phyloP scores from a whole-genome alignment of 2,888 invertebrate genomes.

The Sisyra nigra region DNA sequence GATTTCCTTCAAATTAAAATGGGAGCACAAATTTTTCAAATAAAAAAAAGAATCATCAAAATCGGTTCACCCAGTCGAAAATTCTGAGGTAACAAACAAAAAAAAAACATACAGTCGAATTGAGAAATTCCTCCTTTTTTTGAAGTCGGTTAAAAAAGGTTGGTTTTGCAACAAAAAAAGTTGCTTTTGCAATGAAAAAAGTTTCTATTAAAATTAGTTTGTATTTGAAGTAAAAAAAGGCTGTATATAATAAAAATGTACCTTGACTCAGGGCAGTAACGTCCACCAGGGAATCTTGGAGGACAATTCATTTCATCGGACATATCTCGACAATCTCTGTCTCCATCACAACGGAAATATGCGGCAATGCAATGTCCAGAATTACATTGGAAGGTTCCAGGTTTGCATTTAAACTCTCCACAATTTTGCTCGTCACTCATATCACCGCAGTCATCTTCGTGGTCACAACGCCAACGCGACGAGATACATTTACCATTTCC shows the following conservation, averaged over 20 bases:
- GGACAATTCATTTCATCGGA: conserved; percentile 84
- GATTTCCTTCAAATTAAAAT: too few species aligned
- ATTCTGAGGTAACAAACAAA: too few species aligned
- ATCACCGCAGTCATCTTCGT: conserved; percentile 94
- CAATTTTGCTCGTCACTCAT: conserved; percentile 80
- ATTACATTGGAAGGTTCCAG: conserved; percentile 79
- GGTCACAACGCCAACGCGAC: conserved; percentile 85
- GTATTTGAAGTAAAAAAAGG: conserved; percentile 1
- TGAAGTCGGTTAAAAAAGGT: too few species aligned
- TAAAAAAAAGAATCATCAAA: too few species aligned
- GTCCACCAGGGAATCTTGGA: conserved; percentile 71
- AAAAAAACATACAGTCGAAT: too few species aligned
- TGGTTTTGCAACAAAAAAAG: too few species aligned
- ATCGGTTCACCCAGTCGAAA: too few species aligned
- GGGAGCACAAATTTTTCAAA: too few species aligned
- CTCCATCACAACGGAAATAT: conserved; percentile 79
- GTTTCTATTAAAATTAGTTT: too few species aligned
- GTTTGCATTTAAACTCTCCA: conserved; percentile 70
- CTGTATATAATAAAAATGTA: conserved; percentile 12
- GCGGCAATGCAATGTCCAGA: conserved; percentile 87
- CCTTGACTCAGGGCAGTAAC: conserved; percentile 72
- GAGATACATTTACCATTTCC: conserved; percentile 83
- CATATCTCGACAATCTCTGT: conserved; percentile 75
- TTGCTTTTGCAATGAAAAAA: too few species aligned
- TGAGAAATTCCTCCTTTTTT: too few species aligned